Evolutionary conservation across 1,140 invertebrate species (phyloP), one percentile per base, ranked within the genome.

Genomic region (Musca vetustissima): DNA sequence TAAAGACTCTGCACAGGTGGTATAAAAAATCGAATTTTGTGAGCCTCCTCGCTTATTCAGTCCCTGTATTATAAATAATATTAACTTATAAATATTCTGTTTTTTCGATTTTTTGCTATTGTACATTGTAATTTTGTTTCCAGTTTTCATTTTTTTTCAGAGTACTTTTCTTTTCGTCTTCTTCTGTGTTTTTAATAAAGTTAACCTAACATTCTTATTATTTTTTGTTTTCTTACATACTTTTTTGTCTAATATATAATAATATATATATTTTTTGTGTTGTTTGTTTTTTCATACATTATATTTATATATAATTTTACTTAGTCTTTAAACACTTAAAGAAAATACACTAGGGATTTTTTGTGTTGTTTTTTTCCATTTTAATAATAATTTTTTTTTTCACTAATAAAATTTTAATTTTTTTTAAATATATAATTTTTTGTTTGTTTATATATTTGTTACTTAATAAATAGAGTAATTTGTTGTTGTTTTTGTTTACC

Each of bases 341-440:
- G 36, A 61, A 61, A 61, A 61, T 61, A 61, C 57, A 61, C 57
- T 61, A 43, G 36, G 36, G 6, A 8, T 43, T 43, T 8, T 43
- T 43, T 43, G 6, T 11, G 6, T 43, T 43, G 1, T 43, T 13
- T 43, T 43, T 9, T 43, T 13, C 13, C n/a, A n/a, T 43, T 4
- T 43, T 43, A 13, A 13, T 43, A 8, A 13, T 13, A 8, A 2
- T 43, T 43, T 13, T 43, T 43, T 43, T 61, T 43, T 59, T 57
- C 36, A 61, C 57, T 61, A 61, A 61, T 61, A 61, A 61, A 61
- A 61, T 36, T 61, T 69, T 52, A 43, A 48, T 66, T 43, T 55
- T 52, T 55, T 24, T 47, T 65, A 64, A 69, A 61, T 53, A 64
- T 72, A 76, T 72, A 69, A 73, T 73, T 70, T 76, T 71, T 74